Evolutionary conservation across 1,140 invertebrate species (phyloP).

Genomic region (Sinonovacula constricta): DNA sequence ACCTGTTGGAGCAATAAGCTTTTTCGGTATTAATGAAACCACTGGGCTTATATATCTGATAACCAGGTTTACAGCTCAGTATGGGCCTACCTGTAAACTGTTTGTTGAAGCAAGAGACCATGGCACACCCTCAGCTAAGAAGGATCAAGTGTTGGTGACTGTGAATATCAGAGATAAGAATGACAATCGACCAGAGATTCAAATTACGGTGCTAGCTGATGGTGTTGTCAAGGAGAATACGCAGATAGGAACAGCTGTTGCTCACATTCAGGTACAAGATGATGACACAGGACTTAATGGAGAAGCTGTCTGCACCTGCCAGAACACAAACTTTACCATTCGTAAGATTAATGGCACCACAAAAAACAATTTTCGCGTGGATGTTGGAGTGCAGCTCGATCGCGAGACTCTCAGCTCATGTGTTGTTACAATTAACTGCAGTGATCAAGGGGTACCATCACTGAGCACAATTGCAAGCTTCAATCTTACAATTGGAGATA

Average conservation of each 20-base stretch:
- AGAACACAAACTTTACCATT: constrained; percentile 29
- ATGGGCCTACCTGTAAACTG: constrained; percentile 68
- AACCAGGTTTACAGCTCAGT: constrained; percentile 86
- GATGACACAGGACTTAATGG: constrained; percentile 69
- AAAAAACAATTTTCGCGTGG: constrained; percentile 15
- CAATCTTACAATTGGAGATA: constrained; percentile 67
- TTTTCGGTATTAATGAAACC: constrained; percentile 18
- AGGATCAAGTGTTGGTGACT: constrained; percentile 57
- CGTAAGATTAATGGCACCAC: not conserved
- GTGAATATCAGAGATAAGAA: constrained; percentile 69
- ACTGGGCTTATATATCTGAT: constrained; percentile 67
- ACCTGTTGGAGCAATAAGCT: not conserved
- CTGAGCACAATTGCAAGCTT: constrained; percentile 64
- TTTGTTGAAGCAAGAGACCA: constrained; percentile 66
- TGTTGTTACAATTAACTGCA: constrained; percentile 58
- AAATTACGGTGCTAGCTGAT: constrained; percentile 61
- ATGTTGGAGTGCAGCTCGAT: constrained; percentile 43
- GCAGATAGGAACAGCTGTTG: constrained; percentile 64
- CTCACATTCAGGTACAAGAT: constrained; percentile 71
- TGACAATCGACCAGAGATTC: constrained; percentile 70
- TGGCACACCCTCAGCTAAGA: constrained; percentile 53
- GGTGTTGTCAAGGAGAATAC: constrained; percentile 63
- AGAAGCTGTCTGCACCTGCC: constrained; percentile 61
- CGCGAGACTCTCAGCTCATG: constrained; percentile 50
- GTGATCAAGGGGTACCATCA: constrained; percentile 65